Conservation (phyloP, 2,113 vertebrate species). For the Ageneiosus marmoratus region DNA sequence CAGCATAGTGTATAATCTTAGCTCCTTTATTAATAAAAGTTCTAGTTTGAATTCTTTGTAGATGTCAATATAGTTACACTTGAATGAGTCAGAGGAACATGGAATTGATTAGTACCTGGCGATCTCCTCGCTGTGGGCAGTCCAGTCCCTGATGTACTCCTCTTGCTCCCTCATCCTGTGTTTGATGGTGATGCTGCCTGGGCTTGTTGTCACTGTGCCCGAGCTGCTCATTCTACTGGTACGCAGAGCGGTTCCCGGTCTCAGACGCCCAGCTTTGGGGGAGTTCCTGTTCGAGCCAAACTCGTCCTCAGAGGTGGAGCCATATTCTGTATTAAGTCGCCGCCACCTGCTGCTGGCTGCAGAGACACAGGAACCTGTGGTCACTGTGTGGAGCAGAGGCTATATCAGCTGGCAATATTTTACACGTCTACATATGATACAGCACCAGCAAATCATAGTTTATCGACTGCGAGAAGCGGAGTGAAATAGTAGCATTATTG, state of each 20-base stretch:
- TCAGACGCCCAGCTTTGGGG: slow-evolving; percentile 86
- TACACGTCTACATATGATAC: neutral
- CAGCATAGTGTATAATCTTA: neutral
- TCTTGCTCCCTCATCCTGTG: slow-evolving; percentile 95
- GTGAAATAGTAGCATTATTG: neutral
- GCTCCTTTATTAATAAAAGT: neutral
- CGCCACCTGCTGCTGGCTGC: slow-evolving; percentile 88
- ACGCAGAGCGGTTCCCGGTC: slow-evolving; percentile 86
- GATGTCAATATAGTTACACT: neutral
- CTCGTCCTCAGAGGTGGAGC: slow-evolving; percentile 99
- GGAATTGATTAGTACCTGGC: slow-evolving; percentile 82
- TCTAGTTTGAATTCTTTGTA: neutral
- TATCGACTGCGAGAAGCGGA: slow-evolving; percentile 11
- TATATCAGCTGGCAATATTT: neutral
- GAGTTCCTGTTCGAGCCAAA: slow-evolving; percentile 94
- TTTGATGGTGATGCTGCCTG: slow-evolving; percentile 80
- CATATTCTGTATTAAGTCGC: slow-evolving; percentile 95
- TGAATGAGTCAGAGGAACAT: slow-evolving; percentile 4
- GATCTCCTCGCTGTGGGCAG: slow-evolving; percentile 97
- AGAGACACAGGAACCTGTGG: neutral
- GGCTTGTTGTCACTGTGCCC: slow-evolving; percentile 57
- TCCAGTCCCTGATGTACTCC: slow-evolving; percentile 98
- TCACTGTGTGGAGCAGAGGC: neutral
- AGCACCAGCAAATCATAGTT: slow-evolving; percentile 1
- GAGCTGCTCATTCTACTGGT: slow-evolving; percentile 75